Evolutionary conservation across 1,140 invertebrate genomes (phyloP).

Genomic region (Armadillidium nasatum): DNA sequence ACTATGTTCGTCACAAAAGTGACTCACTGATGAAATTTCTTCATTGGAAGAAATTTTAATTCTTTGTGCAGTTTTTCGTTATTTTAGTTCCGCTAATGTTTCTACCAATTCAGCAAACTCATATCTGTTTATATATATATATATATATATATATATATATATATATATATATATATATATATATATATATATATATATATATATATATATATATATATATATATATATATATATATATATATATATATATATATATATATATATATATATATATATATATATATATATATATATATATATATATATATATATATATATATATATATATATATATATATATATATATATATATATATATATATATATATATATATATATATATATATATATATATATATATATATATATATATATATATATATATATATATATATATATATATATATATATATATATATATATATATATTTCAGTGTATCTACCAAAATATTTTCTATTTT

Average conservation of each 20-base stretch:
- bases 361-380: neutral
- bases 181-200: conserved; percentile 13
- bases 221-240: neutral
- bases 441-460: too few species aligned
- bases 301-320: too few species aligned
- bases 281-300: conserved; percentile 16
- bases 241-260: conserved; percentile 21
- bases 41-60: too few species aligned
- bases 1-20: too few species aligned
- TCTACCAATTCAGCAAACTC: too few species aligned
- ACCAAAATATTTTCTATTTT: too few species aligned
- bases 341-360: conserved; percentile 17
- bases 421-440: too few species aligned
- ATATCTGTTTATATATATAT: neutral
- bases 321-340: conserved; percentile 19
- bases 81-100: too few species aligned
- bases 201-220: neutral
- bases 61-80: too few species aligned
- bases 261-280: conserved; percentile 19
- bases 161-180: conserved; percentile 1
- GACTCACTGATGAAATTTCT: too few species aligned
- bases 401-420: too few species aligned
- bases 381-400: conserved; percentile 9
- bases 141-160: neutral
- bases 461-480: too few species aligned